Base-by-base conservation (phyloP, 2,113 vertebrate genomes). In the Polyodon spathula region DNA sequence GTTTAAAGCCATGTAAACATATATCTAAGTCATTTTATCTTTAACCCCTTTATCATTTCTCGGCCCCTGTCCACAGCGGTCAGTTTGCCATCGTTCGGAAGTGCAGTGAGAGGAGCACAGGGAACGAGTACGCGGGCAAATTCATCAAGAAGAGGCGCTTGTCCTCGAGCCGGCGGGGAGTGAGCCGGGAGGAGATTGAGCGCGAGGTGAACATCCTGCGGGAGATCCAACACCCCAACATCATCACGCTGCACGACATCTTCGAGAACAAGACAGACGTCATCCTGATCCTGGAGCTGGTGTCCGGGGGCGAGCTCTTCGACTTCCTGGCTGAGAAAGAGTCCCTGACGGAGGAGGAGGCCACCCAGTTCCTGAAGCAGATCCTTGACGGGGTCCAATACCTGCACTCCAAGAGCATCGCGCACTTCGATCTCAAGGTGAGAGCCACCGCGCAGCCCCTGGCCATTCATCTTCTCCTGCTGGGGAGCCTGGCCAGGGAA, bases 281-380 rank as follows among this genome's bases (percentile, higher is more conserved):
- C 73, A 95, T 98, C 71, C 88, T 99, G 53, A 99, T 99, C 81
- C 88, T 99, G 65, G 96, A 98, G 85, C 84, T 98, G 71, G 95
- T 99, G 57, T 96, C 94, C 0, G 96, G 94, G 0, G 94, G 96
- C 0, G 95, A 98, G 77, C 91, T 97, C 42, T 97, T 98, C 0
- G 94, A 98, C 70, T 98, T 98, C 74, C 82, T 98, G 81, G 95
- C 95, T 0, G 94, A 98, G 80, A 98, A 98, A 76, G 95, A 98
- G 40, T 97, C 95, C 0, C 80, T 98, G 76, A 97, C 89, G 0
- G 95, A 98, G 79, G 95, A 98, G 40, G 95, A 98, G 74, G 95
- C 95, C 68, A 98, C 95, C 0, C 92, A 96, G 86, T 98, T 98
- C 70, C 90, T 98, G 42, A 97, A 97, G 73, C 95, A 98, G 89